A percentile compares a stretch with the other conserved stretches of the same genome.
phyloP scores from a whole-genome alignment of 1,140 invertebrate species.

The Penaeus japonicus region DNA sequence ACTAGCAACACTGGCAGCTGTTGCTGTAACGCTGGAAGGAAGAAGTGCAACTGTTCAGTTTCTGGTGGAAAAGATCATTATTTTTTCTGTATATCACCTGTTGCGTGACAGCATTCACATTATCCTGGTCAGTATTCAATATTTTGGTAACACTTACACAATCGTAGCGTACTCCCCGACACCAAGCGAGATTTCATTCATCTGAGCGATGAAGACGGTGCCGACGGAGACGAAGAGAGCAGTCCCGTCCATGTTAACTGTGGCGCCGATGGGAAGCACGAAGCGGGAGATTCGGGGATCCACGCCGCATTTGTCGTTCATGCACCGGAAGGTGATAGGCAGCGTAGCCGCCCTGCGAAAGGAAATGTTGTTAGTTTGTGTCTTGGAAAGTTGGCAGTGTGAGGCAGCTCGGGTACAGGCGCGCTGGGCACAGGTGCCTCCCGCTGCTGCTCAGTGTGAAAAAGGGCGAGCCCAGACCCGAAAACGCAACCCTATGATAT shows the following conservation, averaged over 20 bases:
- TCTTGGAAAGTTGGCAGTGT: background rate
- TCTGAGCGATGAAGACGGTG: slow-evolving; percentile 91
- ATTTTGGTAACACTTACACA: slow-evolving; percentile 70
- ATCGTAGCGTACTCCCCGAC: slow-evolving; percentile 82
- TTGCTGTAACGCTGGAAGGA: slow-evolving; percentile 79
- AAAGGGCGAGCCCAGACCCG: slow-evolving; percentile 9
- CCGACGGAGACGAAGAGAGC: slow-evolving; percentile 89
- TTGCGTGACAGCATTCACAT: no score
- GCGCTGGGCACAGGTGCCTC: background rate
- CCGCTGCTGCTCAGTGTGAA: slow-evolving; percentile 12
- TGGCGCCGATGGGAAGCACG: slow-evolving; percentile 88
- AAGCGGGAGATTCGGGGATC: slow-evolving; percentile 91
- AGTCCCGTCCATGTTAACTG: slow-evolving; percentile 95
- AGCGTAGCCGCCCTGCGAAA: slow-evolving; percentile 86
- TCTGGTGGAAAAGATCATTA: background rate
- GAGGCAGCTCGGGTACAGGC: background rate
- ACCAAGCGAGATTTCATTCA: slow-evolving; percentile 81
- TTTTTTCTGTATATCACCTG: no score
- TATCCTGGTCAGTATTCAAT: no score
- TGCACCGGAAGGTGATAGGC: slow-evolving; percentile 90
- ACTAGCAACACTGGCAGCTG: slow-evolving; percentile 89
- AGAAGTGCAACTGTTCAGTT: background rate
- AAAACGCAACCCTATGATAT: slow-evolving; percentile 24
- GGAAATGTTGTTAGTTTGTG: slow-evolving; percentile 27
- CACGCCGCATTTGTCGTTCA: slow-evolving; percentile 90